Evolutionary conservation across 2,113 vertebrate species (phyloP), one percentile per base, ranked within the genome.

Genomic region (Colossoma macropomum): DNA sequence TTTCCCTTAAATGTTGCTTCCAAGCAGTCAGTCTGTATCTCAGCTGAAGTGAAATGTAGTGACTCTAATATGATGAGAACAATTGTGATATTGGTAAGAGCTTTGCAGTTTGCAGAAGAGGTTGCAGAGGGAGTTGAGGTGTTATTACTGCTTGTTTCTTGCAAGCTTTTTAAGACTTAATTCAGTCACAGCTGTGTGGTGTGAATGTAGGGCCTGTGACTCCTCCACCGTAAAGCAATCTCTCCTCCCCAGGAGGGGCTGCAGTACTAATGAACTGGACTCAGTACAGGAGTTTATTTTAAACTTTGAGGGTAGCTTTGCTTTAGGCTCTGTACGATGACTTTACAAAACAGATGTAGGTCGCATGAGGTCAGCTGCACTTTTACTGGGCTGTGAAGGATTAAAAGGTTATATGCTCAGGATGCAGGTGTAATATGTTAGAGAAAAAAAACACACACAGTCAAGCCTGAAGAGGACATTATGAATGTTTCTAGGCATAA

Each of bases 311-410:
- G 66, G 56, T 70, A 70, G 50, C 34, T 16, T 34, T 15, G 52
- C 52, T 71, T 59, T 38, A 56, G 50, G 66, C 48, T 56, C 66
- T 78, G 45, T 52, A 34, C 68, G 62, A 68, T 41, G 78, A 71
- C 52, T 60, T 45, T 11, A 45, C 41, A 45, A 45, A 45, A 45
- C 41, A 45, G 41, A 45, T 45, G 41, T 27, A 71, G 77, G 65
- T 34, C 77, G 56, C 50, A 38, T 23, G 34, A 69, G 48, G 54
- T 66, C 76, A 38, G 8, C 30, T 63, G 56, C 56, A 12, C 41
- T 45, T 45, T 45, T 45, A 45, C n/a, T 52, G 17, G 50, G 16
- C 50, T 52, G 50, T 52, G 50, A 52, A 52, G 50, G 50, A 19
- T 19, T 17, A 52, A 19, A 19, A 52, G 4, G 10, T 38, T 38